These are phyloP conservation scores for Danio choprae DNA, from an alignment of 2,797 vertebrate species.

Conservation along the genomic window DNA sequence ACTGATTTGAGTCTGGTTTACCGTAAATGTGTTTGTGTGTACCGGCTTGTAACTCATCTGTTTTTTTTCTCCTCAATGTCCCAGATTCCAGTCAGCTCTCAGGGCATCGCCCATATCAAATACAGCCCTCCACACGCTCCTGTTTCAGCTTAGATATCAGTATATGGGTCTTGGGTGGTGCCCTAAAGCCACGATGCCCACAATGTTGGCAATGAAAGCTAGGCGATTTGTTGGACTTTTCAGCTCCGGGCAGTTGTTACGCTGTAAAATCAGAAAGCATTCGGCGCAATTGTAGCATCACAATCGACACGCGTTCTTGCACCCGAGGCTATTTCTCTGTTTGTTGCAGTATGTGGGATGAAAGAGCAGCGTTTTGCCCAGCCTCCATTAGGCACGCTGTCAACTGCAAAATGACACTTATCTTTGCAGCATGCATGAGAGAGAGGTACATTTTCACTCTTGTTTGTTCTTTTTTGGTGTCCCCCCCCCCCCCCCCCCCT, in stretches of 20 bases:
- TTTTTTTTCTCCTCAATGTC: conserved; percentile 36
- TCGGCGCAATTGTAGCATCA: conserved; percentile 68
- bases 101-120: conserved; percentile 64
- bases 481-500: too few species aligned
- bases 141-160: conserved; percentile 50
- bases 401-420: conserved; percentile 29
- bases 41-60: conserved; percentile 58
- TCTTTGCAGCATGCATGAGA: not conserved
- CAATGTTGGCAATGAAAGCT: conserved; percentile 62
- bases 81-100: conserved; percentile 54
- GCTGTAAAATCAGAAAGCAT: conserved; percentile 45
- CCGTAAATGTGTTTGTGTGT: conserved; percentile 41
- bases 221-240: conserved; percentile 59
- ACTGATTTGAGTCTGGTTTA: conserved; percentile 42
- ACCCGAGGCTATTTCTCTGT: conserved; percentile 16
- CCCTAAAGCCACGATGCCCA: conserved; percentile 43
- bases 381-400: conserved; percentile 2
- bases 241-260: conserved; percentile 47
- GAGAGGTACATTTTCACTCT: not conserved
- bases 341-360: conserved; percentile 4
- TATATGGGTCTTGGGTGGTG: conserved; percentile 36
- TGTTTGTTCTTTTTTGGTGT: conserved; percentile 1
- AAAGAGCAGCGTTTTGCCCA: conserved; percentile 14
- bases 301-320: conserved; percentile 62
- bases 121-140: conserved; percentile 43